Base-by-base conservation (phyloP, 2,797 vertebrate genomes). In the Chaetophractus vellerosus region DNA sequence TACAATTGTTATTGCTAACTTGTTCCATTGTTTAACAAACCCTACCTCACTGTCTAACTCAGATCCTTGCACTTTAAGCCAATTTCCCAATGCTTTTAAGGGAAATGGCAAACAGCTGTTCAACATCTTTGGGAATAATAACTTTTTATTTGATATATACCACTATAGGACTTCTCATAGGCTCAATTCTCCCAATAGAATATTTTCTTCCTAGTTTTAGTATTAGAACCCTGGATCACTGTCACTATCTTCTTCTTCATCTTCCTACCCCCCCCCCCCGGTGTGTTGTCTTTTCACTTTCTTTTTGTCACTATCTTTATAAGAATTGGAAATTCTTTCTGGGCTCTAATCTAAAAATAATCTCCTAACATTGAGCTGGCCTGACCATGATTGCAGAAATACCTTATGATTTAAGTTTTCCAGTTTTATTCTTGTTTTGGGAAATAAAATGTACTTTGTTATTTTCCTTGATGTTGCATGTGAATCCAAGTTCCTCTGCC, bases 61-160 rank as follows among this genome's bases (percentile, higher is more conserved):
- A 85, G 76, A 94, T 92, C 74, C 71, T 93, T 83, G 59, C 36
- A 75, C 93, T 88, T 94, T 59, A 96, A 94, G 84, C 86, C 83
- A 96, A 84, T 95, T 96, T 97, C 97, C 74, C 11, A 0, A 89
- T 94, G 95, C 83, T 95, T 96, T 95, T 78, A 74, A 48, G 55
- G 86, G 88, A 91, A 97, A 97, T 97, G 80, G 71, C 79, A 78
- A 96, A 90, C 92, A 94, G 92, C 92, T 97, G 84, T 82, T 82
- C 1, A 31, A 93, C 31, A 50, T 88, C 9, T 0, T 57, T 45
- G 57, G 66, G 16, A 76, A 76, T 90, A 84, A 93, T 38, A 72
- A 59, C 78, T 74, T 81, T 80, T 71, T 74, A 88, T 85, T 85
- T 95, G 80, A 74, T 68, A 64, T 38, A 74, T 1, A 21, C 28